phyloP scores from a whole-genome alignment of 64 coral and sea anemone genomes.

The Acropora tenuis region DNA sequence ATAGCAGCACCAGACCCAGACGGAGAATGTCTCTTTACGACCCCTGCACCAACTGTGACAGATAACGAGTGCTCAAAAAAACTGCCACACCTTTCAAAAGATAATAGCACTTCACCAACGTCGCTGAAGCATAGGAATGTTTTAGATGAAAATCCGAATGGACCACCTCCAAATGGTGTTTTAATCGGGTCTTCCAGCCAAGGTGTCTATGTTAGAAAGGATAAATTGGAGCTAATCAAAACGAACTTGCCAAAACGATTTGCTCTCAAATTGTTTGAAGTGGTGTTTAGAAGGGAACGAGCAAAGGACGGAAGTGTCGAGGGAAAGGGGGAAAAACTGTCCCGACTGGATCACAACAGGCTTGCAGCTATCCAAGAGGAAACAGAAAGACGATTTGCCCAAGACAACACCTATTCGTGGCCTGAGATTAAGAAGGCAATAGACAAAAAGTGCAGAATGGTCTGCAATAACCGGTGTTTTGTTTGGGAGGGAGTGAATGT shows the following conservation, averaged over 20 bases:
- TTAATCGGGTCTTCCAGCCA: slow-evolving; percentile 35
- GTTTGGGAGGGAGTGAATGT: slow-evolving; percentile 64
- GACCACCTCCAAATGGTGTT: not conserved
- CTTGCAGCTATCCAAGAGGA: slow-evolving; percentile 22
- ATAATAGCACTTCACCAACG: not conserved
- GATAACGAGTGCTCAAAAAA: not conserved
- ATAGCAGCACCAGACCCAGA: not conserved
- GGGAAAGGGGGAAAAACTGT: slow-evolving; percentile 34
- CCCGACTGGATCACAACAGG: slow-evolving; percentile 17
- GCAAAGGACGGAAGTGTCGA: slow-evolving; percentile 28
- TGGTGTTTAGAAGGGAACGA: slow-evolving; percentile 32
- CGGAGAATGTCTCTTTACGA: not conserved
- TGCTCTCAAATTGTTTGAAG: slow-evolving; percentile 48
- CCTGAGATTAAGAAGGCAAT: slow-evolving; percentile 59
- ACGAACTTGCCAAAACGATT: slow-evolving; percentile 13
- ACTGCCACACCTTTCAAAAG: not conserved
- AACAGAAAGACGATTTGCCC: slow-evolving; percentile 15
- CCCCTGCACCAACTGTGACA: not conserved
- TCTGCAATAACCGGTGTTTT: slow-evolving; percentile 59
- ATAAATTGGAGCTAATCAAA: slow-evolving; percentile 26
- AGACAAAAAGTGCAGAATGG: slow-evolving; percentile 71
- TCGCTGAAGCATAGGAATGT: not conserved
- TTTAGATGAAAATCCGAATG: not conserved
- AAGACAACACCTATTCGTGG: slow-evolving; percentile 19
- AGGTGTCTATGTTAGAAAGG: slow-evolving; percentile 8